A percentile compares a stretch with the other conserved stretches of the same genome.
phyloP scores from a whole-genome alignment of 2,888 invertebrate species.

The Tetrapedia diversipes region DNA sequence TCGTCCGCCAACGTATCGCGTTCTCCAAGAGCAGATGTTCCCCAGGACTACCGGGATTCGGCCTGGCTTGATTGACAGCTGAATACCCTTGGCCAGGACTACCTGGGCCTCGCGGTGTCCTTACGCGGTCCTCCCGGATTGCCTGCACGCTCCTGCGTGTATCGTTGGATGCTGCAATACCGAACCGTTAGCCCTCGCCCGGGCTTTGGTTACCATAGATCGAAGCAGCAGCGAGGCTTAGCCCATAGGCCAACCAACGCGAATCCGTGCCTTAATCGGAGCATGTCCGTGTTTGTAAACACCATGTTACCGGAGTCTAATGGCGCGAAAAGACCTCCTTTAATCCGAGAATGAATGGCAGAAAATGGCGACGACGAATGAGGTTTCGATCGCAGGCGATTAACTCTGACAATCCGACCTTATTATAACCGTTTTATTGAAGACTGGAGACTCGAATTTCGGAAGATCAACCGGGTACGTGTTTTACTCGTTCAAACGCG shows the following conservation, averaged over 20 bases:
- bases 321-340: not conserved
- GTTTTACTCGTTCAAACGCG: constrained; percentile 15
- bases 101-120: constrained; percentile 61
- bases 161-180: constrained; percentile 53
- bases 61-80: constrained; percentile 79
- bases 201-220: constrained; percentile 42
- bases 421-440: not conserved
- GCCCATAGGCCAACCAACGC: not conserved
- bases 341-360: not conserved
- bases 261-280: constrained; percentile 9
- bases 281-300: constrained; percentile 16
- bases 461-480: not conserved
- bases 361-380: not conserved
- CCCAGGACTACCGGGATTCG: constrained; percentile 60
- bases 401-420: not conserved
- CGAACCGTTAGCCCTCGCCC: constrained; percentile 59
- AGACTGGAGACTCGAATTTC: not conserved
- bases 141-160: constrained; percentile 35
- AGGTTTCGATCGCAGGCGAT: not conserved
- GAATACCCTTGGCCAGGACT: constrained; percentile 72
- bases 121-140: constrained; percentile 59
- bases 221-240: not conserved
- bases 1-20: constrained; percentile 65
- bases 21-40: constrained; percentile 70
- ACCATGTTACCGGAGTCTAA: not conserved